Conservation (phyloP, 2,888 invertebrate genomes). For the Dorcus parallelipipedus region DNA sequence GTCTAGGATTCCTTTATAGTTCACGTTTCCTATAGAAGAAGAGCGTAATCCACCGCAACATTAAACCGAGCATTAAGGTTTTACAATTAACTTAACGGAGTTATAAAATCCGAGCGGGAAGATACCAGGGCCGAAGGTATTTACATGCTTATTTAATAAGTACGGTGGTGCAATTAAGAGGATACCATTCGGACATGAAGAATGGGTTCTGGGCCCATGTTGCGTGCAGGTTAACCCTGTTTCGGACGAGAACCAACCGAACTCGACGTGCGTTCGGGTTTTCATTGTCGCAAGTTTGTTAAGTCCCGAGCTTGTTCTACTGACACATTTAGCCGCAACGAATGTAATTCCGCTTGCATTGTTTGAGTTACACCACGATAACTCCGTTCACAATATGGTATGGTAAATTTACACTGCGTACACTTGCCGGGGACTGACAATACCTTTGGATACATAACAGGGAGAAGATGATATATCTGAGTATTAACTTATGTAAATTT, state of each 20-base stretch:
- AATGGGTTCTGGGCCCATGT: neutral
- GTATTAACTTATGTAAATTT: too few species aligned
- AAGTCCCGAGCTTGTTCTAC: neutral
- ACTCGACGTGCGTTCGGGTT: neutral
- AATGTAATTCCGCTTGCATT: conserved; percentile 1
- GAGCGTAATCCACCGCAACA: neutral
- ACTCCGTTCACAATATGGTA: neutral
- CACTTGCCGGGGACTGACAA: too few species aligned
- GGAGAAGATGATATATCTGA: too few species aligned
- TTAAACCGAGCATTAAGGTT: conserved; percentile 9
- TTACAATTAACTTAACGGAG: conserved; percentile 8
- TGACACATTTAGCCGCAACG: neutral
- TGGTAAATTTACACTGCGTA: neutral
- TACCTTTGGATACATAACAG: too few species aligned
- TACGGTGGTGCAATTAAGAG: too few species aligned
- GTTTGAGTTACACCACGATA: neutral
- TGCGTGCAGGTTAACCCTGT: neutral
- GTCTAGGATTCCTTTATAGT: neutral
- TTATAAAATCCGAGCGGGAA: neutral
- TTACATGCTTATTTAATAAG: too few species aligned
- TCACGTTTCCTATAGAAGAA: too few species aligned
- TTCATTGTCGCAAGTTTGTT: neutral
- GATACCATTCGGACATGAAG: too few species aligned
- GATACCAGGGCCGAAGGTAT: too few species aligned
- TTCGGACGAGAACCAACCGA: neutral